These are phyloP conservation scores for Tauraco hartlaubi DNA, from an alignment of 2,797 vertebrate genomes.

Conservation along the genomic window DNA sequence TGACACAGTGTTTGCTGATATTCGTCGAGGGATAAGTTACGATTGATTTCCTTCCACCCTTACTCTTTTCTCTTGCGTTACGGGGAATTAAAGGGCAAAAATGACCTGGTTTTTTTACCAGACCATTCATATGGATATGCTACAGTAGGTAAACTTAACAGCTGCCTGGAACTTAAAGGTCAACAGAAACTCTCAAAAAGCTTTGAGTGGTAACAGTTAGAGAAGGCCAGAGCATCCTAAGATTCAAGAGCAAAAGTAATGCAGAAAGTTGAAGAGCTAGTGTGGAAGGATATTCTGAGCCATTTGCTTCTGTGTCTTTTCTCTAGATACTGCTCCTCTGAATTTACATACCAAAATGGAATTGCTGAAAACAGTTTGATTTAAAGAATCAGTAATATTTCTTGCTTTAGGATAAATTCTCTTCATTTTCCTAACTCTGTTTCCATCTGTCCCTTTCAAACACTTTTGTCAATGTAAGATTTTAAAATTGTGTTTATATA, in stretches of 20 bases:
- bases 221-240: not conserved
- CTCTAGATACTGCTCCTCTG: not conserved
- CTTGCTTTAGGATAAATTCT: not conserved
- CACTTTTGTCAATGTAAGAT: not conserved
- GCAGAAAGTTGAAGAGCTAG: not conserved
- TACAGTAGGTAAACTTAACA: slow-evolving; percentile 47
- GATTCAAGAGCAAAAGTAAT: not conserved
- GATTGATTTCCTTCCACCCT: slow-evolving; percentile 82
- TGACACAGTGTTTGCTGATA: slow-evolving; percentile 82
- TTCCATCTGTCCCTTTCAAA: not conserved
- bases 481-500: not conserved
- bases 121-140: slow-evolving; percentile 59
- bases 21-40: slow-evolving; percentile 80
- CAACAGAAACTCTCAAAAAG: slow-evolving; percentile 35
- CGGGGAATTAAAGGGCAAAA: slow-evolving; percentile 77
- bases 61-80: slow-evolving; percentile 75
- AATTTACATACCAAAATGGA: not conserved
- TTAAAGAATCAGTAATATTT: not conserved
- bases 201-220: not conserved
- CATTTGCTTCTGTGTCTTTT: not conserved
- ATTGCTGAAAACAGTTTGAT: not conserved
- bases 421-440: not conserved
- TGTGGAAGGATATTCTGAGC: not conserved
- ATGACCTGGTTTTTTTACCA: slow-evolving; percentile 23
- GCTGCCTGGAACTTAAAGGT: slow-evolving; percentile 62